Evolutionary conservation across 2,888 invertebrate genomes (phyloP).

Genomic region (Chirona hameri): DNA sequence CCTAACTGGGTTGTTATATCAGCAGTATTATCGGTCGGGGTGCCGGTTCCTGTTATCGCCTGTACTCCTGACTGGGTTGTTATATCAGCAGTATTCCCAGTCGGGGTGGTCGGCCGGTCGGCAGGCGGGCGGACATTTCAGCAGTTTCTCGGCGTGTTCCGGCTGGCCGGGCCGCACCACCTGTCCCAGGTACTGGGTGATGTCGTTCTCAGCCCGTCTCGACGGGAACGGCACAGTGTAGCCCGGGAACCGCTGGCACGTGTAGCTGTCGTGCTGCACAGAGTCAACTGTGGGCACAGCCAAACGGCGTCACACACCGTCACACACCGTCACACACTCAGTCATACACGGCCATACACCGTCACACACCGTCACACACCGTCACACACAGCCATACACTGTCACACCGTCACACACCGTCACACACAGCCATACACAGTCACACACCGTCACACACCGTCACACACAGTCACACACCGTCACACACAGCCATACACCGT

Average conservation of each 20-base stretch:
- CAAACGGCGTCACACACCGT: neutral
- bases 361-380: too few species aligned
- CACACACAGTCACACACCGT: too few species aligned
- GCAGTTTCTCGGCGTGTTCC: neutral
- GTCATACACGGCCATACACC: neutral
- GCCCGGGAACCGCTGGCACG: conserved; percentile 13
- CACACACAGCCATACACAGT: too few species aligned
- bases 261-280: conserved; percentile 33
- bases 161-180: neutral
- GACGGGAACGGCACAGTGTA: conserved; percentile 30
- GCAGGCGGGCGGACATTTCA: conserved; percentile 24
- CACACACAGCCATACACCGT: too few species aligned
- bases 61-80: neutral
- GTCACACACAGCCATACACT: too few species aligned
- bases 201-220: neutral
- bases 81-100: conserved; percentile 33
- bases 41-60: neutral
- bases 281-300: neutral
- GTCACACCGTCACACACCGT: too few species aligned
- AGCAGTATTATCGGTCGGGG: neutral
- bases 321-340: neutral
- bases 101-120: conserved; percentile 31
- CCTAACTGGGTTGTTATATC: neutral
- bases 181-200: neutral
- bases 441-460: too few species aligned